phyloP scores from a whole-genome alignment of 2,113 vertebrate genomes.

The Hylia prasina region DNA sequence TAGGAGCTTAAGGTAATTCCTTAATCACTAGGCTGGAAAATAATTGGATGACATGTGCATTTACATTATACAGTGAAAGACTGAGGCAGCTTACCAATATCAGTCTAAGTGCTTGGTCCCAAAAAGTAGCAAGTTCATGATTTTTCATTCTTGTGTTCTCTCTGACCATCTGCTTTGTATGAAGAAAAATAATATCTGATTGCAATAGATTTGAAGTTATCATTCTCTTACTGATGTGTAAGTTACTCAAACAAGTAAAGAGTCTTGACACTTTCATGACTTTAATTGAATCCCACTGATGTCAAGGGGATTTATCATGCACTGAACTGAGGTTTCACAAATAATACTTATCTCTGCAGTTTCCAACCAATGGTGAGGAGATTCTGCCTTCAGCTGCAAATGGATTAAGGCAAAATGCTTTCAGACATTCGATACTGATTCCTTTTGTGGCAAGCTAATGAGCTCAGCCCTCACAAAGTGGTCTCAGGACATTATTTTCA shows the following conservation, averaged over 20 bases:
- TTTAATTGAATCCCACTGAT: conserved; percentile 1
- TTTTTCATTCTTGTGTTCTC: background rate
- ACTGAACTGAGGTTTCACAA: background rate
- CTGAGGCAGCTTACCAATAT: background rate
- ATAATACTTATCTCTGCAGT: background rate
- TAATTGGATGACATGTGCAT: background rate
- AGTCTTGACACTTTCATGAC: background rate
- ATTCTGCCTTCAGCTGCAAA: background rate
- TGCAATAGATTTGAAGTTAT: background rate
- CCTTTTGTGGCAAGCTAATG: conserved; percentile 12
- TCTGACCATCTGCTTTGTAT: background rate
- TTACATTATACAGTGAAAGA: background rate
- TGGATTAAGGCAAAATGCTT: background rate
- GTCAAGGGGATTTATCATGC: conserved; percentile 1
- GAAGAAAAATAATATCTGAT: background rate
- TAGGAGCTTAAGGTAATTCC: conserved; percentile 7
- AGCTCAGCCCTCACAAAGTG: background rate
- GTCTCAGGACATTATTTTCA: background rate
- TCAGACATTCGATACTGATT: background rate
- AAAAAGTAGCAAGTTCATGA: background rate
- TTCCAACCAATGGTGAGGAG: background rate
- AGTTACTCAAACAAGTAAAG: background rate
- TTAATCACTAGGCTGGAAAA: background rate
- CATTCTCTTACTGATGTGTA: background rate
- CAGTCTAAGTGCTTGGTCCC: background rate